A percentile compares a stretch with the other conserved stretches of the same genome.
phyloP scores from a whole-genome alignment of 2,888 invertebrate species.

The Xestia xanthographa region DNA sequence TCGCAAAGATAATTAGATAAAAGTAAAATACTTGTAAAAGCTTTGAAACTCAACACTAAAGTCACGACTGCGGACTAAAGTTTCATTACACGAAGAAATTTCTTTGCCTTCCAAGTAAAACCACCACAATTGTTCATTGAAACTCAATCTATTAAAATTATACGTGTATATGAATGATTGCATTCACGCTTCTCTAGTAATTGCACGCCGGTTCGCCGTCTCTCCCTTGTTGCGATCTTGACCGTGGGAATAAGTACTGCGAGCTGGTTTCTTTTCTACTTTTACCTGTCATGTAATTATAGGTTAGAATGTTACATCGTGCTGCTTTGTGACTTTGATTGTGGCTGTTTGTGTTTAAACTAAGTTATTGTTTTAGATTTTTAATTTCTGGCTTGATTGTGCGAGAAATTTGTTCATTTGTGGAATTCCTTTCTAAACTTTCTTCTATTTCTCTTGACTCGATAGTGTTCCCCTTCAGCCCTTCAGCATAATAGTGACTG shows the following conservation, averaged over 20 bases:
- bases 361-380: constrained; percentile 3
- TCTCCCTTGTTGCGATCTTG: constrained; percentile 77
- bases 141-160: constrained; percentile 57
- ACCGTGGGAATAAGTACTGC: constrained; percentile 81
- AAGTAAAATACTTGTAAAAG: constrained; percentile 19
- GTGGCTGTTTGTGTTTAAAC: constrained; percentile 36
- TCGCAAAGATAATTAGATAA: constrained; percentile 13
- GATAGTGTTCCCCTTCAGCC: background rate
- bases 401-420: background rate
- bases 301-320: constrained; percentile 61
- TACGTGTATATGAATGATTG: constrained; percentile 60
- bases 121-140: constrained; percentile 39
- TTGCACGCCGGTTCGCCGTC: constrained; percentile 62
- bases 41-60: constrained; percentile 16
- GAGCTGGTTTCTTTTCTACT: constrained; percentile 78
- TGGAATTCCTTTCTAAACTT: background rate
- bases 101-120: constrained; percentile 25
- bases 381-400: constrained; percentile 19
- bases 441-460: background rate
- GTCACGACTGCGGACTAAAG: constrained; percentile 26
- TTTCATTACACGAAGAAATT: constrained; percentile 38
- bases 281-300: constrained; percentile 75
- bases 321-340: constrained; percentile 55
- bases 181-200: constrained; percentile 66
- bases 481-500: background rate